A percentile compares a stretch with the other conserved stretches of the same genome.
These are phyloP conservation scores for Ectobius pallidus DNA, from an alignment of 2,888 invertebrate genomes.

Conservation along the genomic window DNA sequence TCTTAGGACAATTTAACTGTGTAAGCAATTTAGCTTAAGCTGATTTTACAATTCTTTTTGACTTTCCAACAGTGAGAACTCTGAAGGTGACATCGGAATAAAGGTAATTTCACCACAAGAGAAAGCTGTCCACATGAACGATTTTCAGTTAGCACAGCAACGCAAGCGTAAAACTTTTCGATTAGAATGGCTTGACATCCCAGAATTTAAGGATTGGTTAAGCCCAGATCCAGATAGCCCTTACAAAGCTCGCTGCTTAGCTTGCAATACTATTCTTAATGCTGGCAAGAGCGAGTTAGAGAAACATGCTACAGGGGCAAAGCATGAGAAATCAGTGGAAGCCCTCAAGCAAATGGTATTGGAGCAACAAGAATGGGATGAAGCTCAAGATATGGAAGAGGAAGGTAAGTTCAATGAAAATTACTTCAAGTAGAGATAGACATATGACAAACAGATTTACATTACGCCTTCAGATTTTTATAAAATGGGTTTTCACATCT, in stretches of 20 bases:
- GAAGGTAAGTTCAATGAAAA: neutral
- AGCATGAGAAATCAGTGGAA: slow-evolving; percentile 44
- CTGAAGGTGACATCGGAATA: slow-evolving; percentile 3
- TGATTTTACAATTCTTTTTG: too few species aligned
- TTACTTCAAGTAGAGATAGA: too few species aligned
- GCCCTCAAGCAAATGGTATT: slow-evolving; percentile 32
- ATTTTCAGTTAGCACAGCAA: slow-evolving; percentile 3
- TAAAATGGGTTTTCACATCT: too few species aligned
- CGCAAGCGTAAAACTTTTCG: slow-evolving; percentile 42
- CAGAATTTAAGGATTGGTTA: slow-evolving; percentile 49
- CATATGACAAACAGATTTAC: too few species aligned
- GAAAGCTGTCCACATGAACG: neutral
- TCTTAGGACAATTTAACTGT: too few species aligned
- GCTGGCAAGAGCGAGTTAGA: slow-evolving; percentile 51
- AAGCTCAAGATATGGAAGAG: slow-evolving; percentile 10
- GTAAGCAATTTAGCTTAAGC: too few species aligned
- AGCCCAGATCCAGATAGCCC: slow-evolving; percentile 46
- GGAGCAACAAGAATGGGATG: slow-evolving; percentile 20
- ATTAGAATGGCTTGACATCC: slow-evolving; percentile 43
- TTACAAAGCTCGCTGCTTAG: slow-evolving; percentile 48
- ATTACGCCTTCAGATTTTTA: too few species aligned
- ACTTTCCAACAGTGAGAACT: slow-evolving; percentile 5
- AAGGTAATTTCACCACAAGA: slow-evolving; percentile 2
- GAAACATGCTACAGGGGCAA: slow-evolving; percentile 49
- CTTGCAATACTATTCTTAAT: slow-evolving; percentile 48